These are phyloP conservation scores for Melieria picta DNA, from an alignment of 2,888 invertebrate species.

Conservation along the genomic window DNA sequence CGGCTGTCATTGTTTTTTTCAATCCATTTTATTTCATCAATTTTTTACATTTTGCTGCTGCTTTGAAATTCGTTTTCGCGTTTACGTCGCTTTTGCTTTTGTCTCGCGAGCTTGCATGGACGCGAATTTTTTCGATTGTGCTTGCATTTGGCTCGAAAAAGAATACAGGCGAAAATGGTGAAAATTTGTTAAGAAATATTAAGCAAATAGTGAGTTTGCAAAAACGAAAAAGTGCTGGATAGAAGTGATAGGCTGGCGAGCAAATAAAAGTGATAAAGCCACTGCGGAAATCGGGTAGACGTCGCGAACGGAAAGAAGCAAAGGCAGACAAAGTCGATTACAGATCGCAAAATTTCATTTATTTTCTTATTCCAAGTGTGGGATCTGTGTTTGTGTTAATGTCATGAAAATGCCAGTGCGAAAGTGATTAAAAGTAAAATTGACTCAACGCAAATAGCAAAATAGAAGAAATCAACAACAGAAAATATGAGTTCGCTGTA, in stretches of 20 bases:
- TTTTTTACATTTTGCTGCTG: slow-evolving; percentile 10
- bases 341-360: not conserved
- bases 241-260: not conserved
- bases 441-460: not conserved
- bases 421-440: not conserved
- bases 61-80: too few relatives aligned
- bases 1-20: slow-evolving; percentile 14
- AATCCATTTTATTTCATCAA: slow-evolving; percentile 21
- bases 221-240: not conserved
- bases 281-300: slow-evolving; percentile 32
- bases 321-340: slow-evolving; percentile 29
- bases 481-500: not conserved
- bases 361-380: not conserved
- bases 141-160: slow-evolving; percentile 13
- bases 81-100: slow-evolving; percentile 23
- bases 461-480: not conserved
- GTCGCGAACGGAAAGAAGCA: slow-evolving; percentile 46
- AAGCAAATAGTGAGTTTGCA: not conserved
- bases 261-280: slow-evolving; percentile 23
- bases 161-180: slow-evolving; percentile 1
- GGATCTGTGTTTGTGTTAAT: not conserved
- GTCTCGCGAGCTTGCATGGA: slow-evolving; percentile 17
- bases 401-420: not conserved
- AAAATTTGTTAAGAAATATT: slow-evolving; percentile 14
- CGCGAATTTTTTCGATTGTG: slow-evolving; percentile 15